Evolutionary conservation across 1,140 invertebrate species (phyloP), one percentile per base, ranked within the genome.

Genomic region (Megathymus violae): DNA sequence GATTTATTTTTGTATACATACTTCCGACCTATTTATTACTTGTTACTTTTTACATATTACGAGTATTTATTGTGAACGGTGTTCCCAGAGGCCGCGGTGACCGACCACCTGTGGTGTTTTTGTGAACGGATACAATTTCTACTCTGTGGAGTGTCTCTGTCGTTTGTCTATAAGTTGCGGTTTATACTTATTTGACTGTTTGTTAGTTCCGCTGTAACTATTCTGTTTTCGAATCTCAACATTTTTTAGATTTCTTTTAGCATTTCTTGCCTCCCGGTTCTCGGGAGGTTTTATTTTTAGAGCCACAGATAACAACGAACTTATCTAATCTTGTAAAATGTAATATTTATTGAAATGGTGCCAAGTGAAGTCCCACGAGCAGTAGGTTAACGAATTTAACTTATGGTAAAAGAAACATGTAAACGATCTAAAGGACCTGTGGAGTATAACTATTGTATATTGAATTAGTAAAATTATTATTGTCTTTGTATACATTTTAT

Each of bases 21-120:
- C 85, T 85, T 87, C 80, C 80, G 75, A 83, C 69, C 79, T 91
- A 88, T 87, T 87, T 90, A 85, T 85, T 82, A 82, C 84, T 88
- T 86, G 80, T 88, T 86, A 88, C 73, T 82, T 65, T 84, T 78
- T 75, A 78, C 68, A 69, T 61, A 76, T 82, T 87, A n/a, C n/a
- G n/a, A n/a, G n/a, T n/a, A 88, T 82, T 89, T 85, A 84, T 84
- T 80, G 41, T 74, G 52, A 66, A 71, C 72, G 67, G 60, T 68
- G 69, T 67, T 72, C 66, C 67, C 72, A 69, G 64, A 70, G 69
- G 65, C 76, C 59, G 62, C 72, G 48, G n/a, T n/a, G n/a, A n/a
- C n/a, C n/a, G n/a, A n/a, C n/a, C n/a, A n/a, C n/a, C n/a, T n/a
- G n/a, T n/a, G n/a, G n/a, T n/a, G n/a, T n/a, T n/a, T n/a, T n/a